A percentile compares a stretch with the other conserved stretches of the same genome.
These are phyloP conservation scores for Cantharis rufa DNA, from an alignment of 2,888 invertebrate species.

Conservation along the genomic window DNA sequence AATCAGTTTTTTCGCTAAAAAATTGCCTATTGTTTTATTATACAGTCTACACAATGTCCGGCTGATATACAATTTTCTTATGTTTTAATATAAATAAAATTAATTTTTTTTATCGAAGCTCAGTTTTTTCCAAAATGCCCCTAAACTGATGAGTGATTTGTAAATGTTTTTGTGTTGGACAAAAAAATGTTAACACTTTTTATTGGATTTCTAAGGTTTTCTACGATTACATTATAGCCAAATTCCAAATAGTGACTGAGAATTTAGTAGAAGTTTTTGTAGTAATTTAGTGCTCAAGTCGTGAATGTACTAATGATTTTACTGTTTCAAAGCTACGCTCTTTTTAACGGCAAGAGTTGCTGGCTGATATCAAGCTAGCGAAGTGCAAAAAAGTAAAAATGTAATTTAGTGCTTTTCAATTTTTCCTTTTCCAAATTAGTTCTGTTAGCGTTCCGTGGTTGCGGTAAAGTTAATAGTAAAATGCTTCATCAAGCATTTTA, in stretches of 20 bases:
- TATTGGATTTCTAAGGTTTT: too few species aligned
- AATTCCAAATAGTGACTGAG: neutral
- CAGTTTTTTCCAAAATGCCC: too few species aligned
- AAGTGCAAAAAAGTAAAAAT: neutral
- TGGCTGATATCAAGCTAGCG: neutral
- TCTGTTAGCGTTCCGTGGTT: neutral
- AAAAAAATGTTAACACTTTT: too few species aligned
- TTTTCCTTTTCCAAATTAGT: neutral
- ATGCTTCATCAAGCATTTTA: neutral
- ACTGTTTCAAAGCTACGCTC: neutral
- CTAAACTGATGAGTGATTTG: neutral
- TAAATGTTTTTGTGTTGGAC: neutral
- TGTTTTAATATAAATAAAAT: too few species aligned
- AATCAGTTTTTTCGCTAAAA: neutral
- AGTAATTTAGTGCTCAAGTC: neutral
- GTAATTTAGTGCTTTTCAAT: neutral
- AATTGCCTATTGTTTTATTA: neutral
- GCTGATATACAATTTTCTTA: neutral
- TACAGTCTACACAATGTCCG: neutral
- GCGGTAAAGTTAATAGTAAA: neutral
- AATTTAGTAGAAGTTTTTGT: neutral
- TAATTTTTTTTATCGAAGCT: too few species aligned
- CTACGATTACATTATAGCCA: too few species aligned
- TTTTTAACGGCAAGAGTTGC: neutral
- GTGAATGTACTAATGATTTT: neutral